A percentile compares a stretch with the other conserved stretches of the same genome.
These are phyloP conservation scores for Gymnothorax reevesii DNA, from an alignment of 2,797 vertebrate genomes.

Conservation along the genomic window DNA sequence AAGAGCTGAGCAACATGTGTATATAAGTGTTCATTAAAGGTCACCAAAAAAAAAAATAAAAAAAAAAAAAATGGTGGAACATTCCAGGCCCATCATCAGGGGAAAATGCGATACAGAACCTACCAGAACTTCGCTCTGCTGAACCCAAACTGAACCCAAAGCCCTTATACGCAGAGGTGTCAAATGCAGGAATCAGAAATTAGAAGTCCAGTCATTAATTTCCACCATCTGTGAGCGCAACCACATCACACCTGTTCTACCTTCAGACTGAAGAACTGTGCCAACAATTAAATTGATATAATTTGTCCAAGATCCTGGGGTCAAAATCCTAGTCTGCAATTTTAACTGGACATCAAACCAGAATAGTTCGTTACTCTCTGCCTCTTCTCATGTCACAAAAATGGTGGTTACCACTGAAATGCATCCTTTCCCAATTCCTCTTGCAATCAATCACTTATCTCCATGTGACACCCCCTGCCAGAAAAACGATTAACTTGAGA, in stretches of 20 bases:
- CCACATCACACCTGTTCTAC: too few species aligned
- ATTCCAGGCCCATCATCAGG: not conserved
- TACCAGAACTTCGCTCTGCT: not conserved
- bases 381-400: not conserved
- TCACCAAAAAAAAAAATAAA: not conserved
- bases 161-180: not conserved
- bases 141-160: not conserved
- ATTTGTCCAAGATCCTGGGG: too few species aligned
- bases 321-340: not conserved
- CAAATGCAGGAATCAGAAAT: too few species aligned
- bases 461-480: too few species aligned
- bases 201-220: too few species aligned
- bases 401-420: not conserved
- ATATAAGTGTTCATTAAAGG: not conserved
- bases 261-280: too few species aligned
- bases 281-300: too few species aligned
- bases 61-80: not conserved
- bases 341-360: not conserved
- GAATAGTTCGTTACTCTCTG: too few species aligned
- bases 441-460: not conserved
- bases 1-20: not conserved
- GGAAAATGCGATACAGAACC: not conserved
- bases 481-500: too few species aligned
- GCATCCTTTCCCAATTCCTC: not conserved
- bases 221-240: too few species aligned